Evolutionary conservation across 2,888 invertebrate species (phyloP).

Genomic region (Mantis religiosa): DNA sequence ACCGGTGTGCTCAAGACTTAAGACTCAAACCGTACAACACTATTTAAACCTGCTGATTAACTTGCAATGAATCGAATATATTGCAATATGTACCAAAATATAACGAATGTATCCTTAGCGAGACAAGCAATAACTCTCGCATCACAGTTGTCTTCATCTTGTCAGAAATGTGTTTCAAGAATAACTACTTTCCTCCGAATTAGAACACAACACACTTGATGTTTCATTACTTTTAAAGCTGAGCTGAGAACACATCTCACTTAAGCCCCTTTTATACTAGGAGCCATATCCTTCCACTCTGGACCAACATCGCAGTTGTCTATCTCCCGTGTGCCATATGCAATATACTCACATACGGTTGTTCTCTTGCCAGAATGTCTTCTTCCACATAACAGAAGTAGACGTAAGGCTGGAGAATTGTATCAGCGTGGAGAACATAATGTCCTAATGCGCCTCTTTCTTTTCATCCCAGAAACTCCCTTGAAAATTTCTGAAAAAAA

Average conservation of each 20-base stretch:
- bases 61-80: no score
- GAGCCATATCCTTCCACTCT: background rate
- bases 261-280: background rate
- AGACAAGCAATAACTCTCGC: no score
- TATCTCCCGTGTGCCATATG: conserved; percentile 15
- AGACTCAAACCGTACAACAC: no score
- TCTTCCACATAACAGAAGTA: background rate
- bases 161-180: no score
- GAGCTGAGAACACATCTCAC: background rate
- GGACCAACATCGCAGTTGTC: conserved; percentile 1
- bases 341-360: background rate
- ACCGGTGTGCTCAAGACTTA: no score
- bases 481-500: no score
- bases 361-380: background rate
- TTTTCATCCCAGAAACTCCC: no score
- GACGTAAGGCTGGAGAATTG: background rate
- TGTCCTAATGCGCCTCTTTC: background rate
- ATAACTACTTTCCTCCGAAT: background rate
- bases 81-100: no score
- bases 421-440: background rate
- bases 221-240: background rate
- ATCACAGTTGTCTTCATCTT: no score
- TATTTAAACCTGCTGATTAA: no score
- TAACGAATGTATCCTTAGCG: no score
- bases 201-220: background rate